phyloP scores from a whole-genome alignment of 2,888 invertebrate species.

The Pyrrhia umbra region DNA sequence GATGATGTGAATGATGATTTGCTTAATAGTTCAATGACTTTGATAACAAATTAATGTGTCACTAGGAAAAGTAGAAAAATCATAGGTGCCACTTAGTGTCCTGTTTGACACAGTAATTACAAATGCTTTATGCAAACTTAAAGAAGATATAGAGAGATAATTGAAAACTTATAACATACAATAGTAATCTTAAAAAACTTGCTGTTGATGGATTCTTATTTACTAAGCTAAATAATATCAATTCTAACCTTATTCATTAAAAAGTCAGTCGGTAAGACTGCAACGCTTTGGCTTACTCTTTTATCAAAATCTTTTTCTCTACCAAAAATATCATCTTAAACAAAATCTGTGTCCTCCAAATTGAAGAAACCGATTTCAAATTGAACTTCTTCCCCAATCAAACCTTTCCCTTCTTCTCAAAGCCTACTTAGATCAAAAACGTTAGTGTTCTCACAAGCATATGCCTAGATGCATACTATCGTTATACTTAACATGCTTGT shows the following conservation, averaged over 20 bases:
- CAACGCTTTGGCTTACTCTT: neutral
- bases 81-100: too few relatives aligned
- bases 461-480: constrained; percentile 2
- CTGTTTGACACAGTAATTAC: too few relatives aligned
- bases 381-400: neutral
- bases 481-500: constrained; percentile 6
- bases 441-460: neutral
- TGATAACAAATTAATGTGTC: neutral
- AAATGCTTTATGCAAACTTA: too few relatives aligned
- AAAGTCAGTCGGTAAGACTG: neutral
- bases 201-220: too few relatives aligned
- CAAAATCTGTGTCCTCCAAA: neutral
- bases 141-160: too few relatives aligned
- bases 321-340: neutral
- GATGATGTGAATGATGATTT: constrained; percentile 22
- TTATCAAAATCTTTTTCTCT: neutral
- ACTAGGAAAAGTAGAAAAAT: too few relatives aligned
- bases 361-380: neutral
- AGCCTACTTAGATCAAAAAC: neutral
- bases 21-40: neutral
- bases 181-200: too few relatives aligned
- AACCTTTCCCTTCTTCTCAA: neutral
- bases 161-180: too few relatives aligned
- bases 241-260: neutral
- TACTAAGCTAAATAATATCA: too few relatives aligned